Evolutionary conservation across 1,140 invertebrate genomes (phyloP), one percentile per base, ranked within the genome.

Genomic region (Thalassaphorura encarpata): DNA sequence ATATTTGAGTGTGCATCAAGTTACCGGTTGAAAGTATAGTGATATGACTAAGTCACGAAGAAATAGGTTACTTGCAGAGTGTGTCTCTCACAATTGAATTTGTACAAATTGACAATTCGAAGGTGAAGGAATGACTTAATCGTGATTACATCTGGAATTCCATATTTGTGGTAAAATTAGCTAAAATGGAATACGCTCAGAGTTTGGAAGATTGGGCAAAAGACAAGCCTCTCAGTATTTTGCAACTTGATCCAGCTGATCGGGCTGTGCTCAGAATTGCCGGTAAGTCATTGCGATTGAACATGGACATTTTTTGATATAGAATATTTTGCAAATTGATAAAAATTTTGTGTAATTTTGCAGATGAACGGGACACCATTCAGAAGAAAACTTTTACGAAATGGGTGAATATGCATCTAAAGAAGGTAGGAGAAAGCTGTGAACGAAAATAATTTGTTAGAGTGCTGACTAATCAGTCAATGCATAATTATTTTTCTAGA

Each of bases 371-470:
- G 75, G 95, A 99, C 79, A 91, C 91, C 66, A 97, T 99, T 71
- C 96, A 99, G 77, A 99, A 98, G 82, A 99, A 99, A 78, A 98
- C 96, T 64, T 99, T 99, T 76, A 98, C 95, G 67, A 99, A 99
- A 86, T 99, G 96, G 96, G 92, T 99, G 76, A 99, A 99, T 83
- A 98, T 97, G 82, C 95, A 99, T 79, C 81, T 99, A 68, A 89
- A 91, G 77, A 99, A 98, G 89, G 96, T 97, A 82, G 83, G 76
- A 66, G 59, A 47, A 11, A 8, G 18, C n/a, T 43, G 8, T 42
- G 16, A 51, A 39, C n/a, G n/a, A n/a, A 27, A 57, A 26, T 41
- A 19, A 21, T 36, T 24, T 58, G 8, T 42, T 21, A 15, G 27
- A 19, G 26, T 49, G 11, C 26, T 11, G 16, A 27, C n/a, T n/a